Conservation (phyloP, 2,113 vertebrate species). For the Pimephales promelas region DNA sequence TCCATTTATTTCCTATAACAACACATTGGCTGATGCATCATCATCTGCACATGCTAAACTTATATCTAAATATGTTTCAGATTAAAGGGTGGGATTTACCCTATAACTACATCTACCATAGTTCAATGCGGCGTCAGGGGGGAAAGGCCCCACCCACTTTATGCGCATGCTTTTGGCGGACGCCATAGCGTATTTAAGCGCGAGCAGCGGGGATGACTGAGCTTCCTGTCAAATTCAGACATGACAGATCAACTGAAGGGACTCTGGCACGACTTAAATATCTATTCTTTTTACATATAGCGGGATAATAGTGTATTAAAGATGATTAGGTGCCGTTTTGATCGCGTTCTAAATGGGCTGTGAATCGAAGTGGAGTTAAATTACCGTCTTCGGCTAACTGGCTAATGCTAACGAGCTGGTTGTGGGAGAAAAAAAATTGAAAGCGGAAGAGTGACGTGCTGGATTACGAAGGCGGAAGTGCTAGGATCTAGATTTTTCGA, state of each 20-base stretch:
- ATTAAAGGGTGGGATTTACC: no score
- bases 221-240: slow-evolving; percentile 18
- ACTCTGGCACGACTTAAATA: not conserved
- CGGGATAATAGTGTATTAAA: not conserved
- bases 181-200: slow-evolving; percentile 60
- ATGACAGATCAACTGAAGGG: not conserved
- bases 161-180: slow-evolving; percentile 63
- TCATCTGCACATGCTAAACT: no score
- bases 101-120: not conserved
- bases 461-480: slow-evolving; percentile 52
- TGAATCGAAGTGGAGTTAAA: not conserved
- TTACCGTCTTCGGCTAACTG: slow-evolving; percentile 21
- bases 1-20: no score
- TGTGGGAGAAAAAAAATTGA: slow-evolving; percentile 17
- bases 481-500: slow-evolving; percentile 31
- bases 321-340: not conserved
- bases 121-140: not conserved
- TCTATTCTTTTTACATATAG: not conserved
- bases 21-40: no score
- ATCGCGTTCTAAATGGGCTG: slow-evolving; percentile 6
- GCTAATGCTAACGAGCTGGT: slow-evolving; percentile 38
- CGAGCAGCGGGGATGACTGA: slow-evolving; percentile 40
- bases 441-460: slow-evolving; percentile 54
- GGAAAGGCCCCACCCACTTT: slow-evolving; percentile 47
- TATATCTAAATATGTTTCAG: no score